Evolutionary conservation across 2,797 vertebrate genomes (phyloP).

Genomic region (Meriones psammophilus): DNA sequence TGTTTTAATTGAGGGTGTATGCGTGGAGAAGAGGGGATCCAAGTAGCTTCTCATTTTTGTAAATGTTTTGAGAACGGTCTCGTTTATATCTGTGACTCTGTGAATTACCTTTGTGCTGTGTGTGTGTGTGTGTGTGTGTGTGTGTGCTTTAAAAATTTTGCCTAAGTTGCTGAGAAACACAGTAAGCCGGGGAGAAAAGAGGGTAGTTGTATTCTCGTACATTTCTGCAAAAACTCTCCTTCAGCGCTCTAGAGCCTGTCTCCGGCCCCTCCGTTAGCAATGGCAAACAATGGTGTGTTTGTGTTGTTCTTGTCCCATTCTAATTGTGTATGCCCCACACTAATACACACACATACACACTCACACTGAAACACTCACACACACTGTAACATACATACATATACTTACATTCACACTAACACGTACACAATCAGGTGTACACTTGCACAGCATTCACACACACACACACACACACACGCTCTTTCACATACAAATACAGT

Average conservation of each 20-base stretch:
- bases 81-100: slow-evolving; percentile 74
- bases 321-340: not conserved
- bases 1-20: slow-evolving; percentile 89
- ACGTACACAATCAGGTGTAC: slow-evolving; percentile 20
- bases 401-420: not conserved
- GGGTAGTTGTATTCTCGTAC: not conserved
- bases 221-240: slow-evolving; percentile 69
- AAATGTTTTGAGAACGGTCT: slow-evolving; percentile 77
- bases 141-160: slow-evolving; percentile 66
- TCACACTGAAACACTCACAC: slow-evolving; percentile 16
- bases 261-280: slow-evolving; percentile 32
- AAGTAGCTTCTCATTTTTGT: slow-evolving; percentile 84
- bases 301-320: slow-evolving; percentile 29
- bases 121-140: not conserved
- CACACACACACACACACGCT: not conserved
- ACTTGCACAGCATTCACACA: not conserved
- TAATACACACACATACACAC: not conserved
- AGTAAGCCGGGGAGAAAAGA: not conserved
- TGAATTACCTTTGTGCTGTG: slow-evolving; percentile 65
- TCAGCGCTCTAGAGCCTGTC: slow-evolving; percentile 15
- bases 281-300: slow-evolving; percentile 73
- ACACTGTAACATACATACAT: slow-evolving; percentile 7
- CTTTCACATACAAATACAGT: not conserved
- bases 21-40: slow-evolving; percentile 78
- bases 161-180: slow-evolving; percentile 50